Conservation (phyloP, 2,888 invertebrate species). For the Machimus rusticus region DNA sequence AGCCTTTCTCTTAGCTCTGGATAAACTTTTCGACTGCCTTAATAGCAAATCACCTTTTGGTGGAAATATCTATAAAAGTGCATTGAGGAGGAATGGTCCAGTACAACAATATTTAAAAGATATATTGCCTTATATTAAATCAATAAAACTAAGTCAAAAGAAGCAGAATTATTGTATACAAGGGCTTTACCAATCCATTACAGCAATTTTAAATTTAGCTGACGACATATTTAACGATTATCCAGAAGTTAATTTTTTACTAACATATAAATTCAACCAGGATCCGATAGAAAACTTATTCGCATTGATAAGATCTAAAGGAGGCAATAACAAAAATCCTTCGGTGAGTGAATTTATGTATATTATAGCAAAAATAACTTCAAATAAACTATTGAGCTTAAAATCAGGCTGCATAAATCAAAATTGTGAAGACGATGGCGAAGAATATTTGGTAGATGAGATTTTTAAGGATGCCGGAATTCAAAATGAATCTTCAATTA, state of each 20-base stretch:
- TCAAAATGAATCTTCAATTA: no score
- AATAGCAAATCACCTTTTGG: conserved; percentile 25
- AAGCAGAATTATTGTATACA: conserved; percentile 15
- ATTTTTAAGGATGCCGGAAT: no score
- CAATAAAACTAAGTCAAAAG: not conserved
- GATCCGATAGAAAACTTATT: no score
- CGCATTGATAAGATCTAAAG: not conserved
- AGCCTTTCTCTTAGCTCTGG: conserved; percentile 10
- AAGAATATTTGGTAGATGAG: no score
- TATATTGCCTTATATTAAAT: not conserved
- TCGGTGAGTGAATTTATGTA: no score
- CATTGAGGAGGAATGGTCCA: not conserved
- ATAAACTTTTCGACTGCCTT: conserved; percentile 37
- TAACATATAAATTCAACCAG: no score
- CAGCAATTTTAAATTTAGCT: not conserved
- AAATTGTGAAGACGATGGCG: no score
- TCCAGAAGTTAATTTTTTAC: conserved; percentile 4
- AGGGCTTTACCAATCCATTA: conserved; percentile 20
- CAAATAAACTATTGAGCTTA: no score
- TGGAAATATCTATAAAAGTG: conserved; percentile 11
- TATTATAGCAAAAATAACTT: no score
- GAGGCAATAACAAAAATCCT: no score
- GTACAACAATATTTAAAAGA: not conserved
- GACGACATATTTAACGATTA: conserved; percentile 8
- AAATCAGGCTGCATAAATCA: no score